Evolutionary conservation across 2,113 vertebrate genomes (phyloP).

Genomic region (Psammodynastes pulverulentus): DNA sequence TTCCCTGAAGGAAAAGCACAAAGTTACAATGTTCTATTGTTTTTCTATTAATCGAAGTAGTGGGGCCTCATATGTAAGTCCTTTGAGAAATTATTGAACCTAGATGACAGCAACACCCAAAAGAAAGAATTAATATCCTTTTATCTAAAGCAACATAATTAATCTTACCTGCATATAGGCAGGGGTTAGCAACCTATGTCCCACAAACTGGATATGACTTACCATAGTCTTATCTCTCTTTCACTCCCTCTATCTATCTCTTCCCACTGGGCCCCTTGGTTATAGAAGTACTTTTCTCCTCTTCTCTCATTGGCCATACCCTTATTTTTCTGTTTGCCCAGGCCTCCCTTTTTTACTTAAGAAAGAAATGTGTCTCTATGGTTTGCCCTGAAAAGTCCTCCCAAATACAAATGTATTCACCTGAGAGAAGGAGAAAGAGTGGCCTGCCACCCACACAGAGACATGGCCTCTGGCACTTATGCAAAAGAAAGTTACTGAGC

Average conservation of each 20-base stretch:
- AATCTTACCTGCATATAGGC: neutral
- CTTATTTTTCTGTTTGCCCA: neutral
- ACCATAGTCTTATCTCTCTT: neutral
- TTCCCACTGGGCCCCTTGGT: neutral
- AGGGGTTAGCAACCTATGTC: neutral
- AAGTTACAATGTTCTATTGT: no score
- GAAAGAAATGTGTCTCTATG: neutral
- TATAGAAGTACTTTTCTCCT: neutral
- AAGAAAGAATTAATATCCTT: no score
- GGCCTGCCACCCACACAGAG: neutral
- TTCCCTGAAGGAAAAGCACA: no score
- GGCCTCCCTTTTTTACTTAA: neutral
- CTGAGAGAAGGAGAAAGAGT: neutral
- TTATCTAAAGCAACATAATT: no score
- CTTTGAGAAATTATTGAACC: no score
- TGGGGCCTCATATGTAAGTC: no score
- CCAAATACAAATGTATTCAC: neutral
- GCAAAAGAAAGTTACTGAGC: neutral
- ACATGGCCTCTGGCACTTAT: neutral
- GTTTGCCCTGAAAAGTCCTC: neutral
- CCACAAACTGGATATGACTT: neutral
- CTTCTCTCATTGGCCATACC: neutral
- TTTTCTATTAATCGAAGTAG: no score
- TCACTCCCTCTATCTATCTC: no score
- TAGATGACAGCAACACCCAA: no score